Evolutionary conservation across 1,140 invertebrate genomes (phyloP), one percentile per base, ranked within the genome.

Genomic region (Meloidogyne floridensis): DNA sequence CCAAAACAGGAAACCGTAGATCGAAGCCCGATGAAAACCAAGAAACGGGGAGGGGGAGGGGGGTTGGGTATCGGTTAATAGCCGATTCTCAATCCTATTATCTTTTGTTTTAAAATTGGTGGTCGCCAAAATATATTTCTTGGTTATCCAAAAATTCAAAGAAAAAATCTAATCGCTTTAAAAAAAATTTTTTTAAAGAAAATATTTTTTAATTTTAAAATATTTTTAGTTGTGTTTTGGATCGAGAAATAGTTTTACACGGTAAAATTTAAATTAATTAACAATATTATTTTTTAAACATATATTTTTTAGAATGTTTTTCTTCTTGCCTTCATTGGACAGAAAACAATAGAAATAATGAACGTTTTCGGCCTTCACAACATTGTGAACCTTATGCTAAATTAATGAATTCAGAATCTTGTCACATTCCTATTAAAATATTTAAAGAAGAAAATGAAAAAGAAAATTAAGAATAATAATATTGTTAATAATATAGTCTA

Each of bases 241-340:
- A 76, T 15, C 42, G 75, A 7, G 75, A 76, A 42, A 65, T 32
- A 3, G 75, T 76, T 43, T 54, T 76, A 42, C 75, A 76, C n/a
- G 32, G 75, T 65, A 59, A 59, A 15, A 15, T 59, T 8, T 10
- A 54, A 54, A 54, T n/a, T n/a, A n/a, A n/a, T n/a, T n/a, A n/a
- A n/a, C n/a, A 51, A 51, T 51, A 51, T 51, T 51, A 51, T 51
- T 51, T 51, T 51, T 51, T 51, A 51, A n/a, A n/a, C n/a, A n/a
- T n/a, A n/a, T n/a, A n/a, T n/a, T n/a, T n/a, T n/a, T 3, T 6
- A 15, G 56, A 15, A 3, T 76, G 75, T 76, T 76, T 76, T 20
- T 47, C 75, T 32, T 54, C 51, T 32, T 76, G 75, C 8, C 47
- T 76, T 53, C 75, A 76, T 65, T 76, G 75, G 75, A 59, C 32